Evolutionary conservation across 2,888 invertebrate species (phyloP), one percentile per base, ranked within the genome.

Genomic region (Drosophila subsilvestris): DNA sequence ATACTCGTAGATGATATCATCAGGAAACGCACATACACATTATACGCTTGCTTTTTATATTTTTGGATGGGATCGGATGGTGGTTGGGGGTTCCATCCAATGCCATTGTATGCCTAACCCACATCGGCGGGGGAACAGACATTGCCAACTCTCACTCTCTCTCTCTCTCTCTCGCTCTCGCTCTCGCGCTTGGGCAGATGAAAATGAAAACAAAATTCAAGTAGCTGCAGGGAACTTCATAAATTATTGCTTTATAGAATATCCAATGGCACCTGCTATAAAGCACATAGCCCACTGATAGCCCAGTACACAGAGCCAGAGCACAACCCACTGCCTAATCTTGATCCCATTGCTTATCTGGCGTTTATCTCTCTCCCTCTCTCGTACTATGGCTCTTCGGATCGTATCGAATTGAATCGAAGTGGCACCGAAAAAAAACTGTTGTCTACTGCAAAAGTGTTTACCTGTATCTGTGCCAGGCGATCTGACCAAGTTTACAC

Each of bases 191-290:
- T 17, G 12, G 5, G n/a, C 37, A 37, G 37, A 37, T 10, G 17
- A 7, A 44, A 20, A 82, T 55, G 51, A 56, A 67, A 61, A 49
- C 43, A 63, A 61, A 71, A 73, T 45, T 56, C 66, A 74, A 74
- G 53, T 66, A 73, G 77, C 80, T 37, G 42, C 29, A 25, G 14
- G 44, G 65, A 55, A 75, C 74, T 75, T 75, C 65, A 75, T 75
- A 74, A 75, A 75, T 61, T 57, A 66, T 62, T 47, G 58, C 57
- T 88, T 82, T 88, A 83, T 83, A 72, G 83, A 86, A 83, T 86
- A 83, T 86, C 83, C 76, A 68, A 80, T 78, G 78, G 65, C 75
- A 72, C 43, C 22, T 37, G 74, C 67, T 61, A 78, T 79, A 78
- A 76, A 76, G 48, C 49, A 22, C 53, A 49, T 18, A 74, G 74